Evolutionary conservation across 37 sponge, comb jelly and placozoan species (phyloP), one percentile per base, ranked within the genome.

Genomic region (Chondrosia reniformis): DNA sequence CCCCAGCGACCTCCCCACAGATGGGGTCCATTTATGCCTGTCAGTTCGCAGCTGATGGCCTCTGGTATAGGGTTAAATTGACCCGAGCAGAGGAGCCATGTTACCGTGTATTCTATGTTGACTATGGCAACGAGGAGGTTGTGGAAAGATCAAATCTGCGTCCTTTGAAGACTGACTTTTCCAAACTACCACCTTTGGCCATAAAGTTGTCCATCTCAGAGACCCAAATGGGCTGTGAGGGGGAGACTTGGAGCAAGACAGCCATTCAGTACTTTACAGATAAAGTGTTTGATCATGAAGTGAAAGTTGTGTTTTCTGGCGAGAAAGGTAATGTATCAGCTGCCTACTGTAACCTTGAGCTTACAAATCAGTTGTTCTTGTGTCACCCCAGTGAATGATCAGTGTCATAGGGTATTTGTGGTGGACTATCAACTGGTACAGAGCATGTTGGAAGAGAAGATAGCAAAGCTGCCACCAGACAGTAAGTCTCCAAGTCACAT

Each of bases 51-150:
- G 37, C 39, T 1, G 72, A 69, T 39, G 1, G 25, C 19, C 7
- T 37, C 10, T 69, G 72, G 72, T 69, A 69, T 44, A 36, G 72
- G 24, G 72, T 25, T 17, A 69, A 40, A 44, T 19, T 69, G 2
- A 25, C 28, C 4, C 4, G 4, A 13, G n/a, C 61, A 5, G 61
- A 59, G 3, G 42, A 38, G 41, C 44, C 42, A 44, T 56, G 3
- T 4, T 64, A 49, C 66, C 28, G 33, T 33, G 66, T 32, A 21
- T 27, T 64, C 34, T 69, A 69, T 39, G 41, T 40, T 39, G 72
- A 69, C 4, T 69, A 43, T 69, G 72, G 72, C 22, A 69, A 69
- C 42, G 72, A 69, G 22, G 72, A 69, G 41, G 41, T 9, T 3
- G 44, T 69, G 19, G n/a, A 41, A 8, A 36, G 0, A 3, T 21